Base-by-base conservation (phyloP, 64 coral and sea anemone genomes). In the Actinia tenebrosa region DNA sequence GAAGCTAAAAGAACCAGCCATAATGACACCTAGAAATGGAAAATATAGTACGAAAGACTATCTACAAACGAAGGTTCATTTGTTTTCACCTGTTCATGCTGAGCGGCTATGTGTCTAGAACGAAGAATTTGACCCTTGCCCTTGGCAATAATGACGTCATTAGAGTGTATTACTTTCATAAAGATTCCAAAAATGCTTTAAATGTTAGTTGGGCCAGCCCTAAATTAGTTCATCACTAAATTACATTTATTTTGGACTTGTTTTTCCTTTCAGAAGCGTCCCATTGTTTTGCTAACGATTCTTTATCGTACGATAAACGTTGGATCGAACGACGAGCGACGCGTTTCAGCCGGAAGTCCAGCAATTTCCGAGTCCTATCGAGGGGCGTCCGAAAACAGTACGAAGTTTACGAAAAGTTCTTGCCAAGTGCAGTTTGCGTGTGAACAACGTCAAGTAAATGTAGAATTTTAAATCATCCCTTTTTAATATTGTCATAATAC, bases 131-230 rank as follows among this genome's bases (percentile, higher is more conserved):
- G 56, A 16, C 56, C 10, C 15, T 58, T 58, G 56, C 56, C 56
- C 47, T 50, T 2, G 15, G 7, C 10, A 58, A 58, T 14, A 1
- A 58, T 66, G 19, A 66, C 22, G 63, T 66, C 63, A 66, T 61
- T 23, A 66, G 16, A 11, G 1, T 66, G 63, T 25, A 66, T 66
- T n/a, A 20, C 63, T 66, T 66, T 66, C 63, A n/a, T 66, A 23
- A 66, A n/a, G 22, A 66, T 66, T 66, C 63, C 63, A 72, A 18
- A 53, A 89, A 89, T 89, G 79, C 80, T 4, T 42, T 72, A 22
- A 45, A 69, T 81, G 52, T 47, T 26, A 17, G 27, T 25, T 61
- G 22, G 30, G 15, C 63, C 63, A 22, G n/a, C 20, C 63, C 63
- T 23, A 66, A 23, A 66, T 4, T 66, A n/a, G 5, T 25, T 66